Conservation (phyloP, 2,888 invertebrate genomes). For the Nineta flava region DNA sequence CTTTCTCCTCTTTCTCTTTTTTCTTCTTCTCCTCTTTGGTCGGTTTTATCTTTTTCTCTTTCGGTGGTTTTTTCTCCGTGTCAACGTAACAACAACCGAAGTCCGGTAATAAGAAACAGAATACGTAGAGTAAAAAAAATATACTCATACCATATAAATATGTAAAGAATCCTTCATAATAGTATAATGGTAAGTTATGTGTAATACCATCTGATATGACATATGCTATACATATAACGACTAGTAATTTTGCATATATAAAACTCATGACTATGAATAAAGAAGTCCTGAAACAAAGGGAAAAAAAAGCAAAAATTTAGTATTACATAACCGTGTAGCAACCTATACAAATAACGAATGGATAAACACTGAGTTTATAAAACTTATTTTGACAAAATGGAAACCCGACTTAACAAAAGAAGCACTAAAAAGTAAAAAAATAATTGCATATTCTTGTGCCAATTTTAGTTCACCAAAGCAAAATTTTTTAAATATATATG, state of each 20-base stretch:
- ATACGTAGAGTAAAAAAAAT: conserved; percentile 82
- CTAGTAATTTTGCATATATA: conserved; percentile 86
- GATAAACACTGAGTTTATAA: no score
- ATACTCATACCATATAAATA: conserved; percentile 88
- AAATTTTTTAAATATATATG: no score
- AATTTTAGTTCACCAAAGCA: no score
- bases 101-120: conserved; percentile 86
- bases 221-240: conserved; percentile 86
- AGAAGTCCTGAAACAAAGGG: conserved; percentile 59
- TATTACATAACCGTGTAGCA: no score
- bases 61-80: conserved; percentile 31
- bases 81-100: conserved; percentile 67
- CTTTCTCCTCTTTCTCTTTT: conserved; percentile 33
- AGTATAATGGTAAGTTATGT: conserved; percentile 77
- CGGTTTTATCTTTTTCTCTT: conserved; percentile 28
- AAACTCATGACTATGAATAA: conserved; percentile 91
- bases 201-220: conserved; percentile 91
- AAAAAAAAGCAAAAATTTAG: conserved; percentile 1
- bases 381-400: no score
- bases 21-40: conserved; percentile 37
- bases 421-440: no score
- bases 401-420: no score
- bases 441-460: no score
- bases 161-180: conserved; percentile 91
- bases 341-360: no score